Evolutionary conservation across 2,797 vertebrate genomes (phyloP), one percentile per base, ranked within the genome.

Genomic region (Fundulus diaphanus): DNA sequence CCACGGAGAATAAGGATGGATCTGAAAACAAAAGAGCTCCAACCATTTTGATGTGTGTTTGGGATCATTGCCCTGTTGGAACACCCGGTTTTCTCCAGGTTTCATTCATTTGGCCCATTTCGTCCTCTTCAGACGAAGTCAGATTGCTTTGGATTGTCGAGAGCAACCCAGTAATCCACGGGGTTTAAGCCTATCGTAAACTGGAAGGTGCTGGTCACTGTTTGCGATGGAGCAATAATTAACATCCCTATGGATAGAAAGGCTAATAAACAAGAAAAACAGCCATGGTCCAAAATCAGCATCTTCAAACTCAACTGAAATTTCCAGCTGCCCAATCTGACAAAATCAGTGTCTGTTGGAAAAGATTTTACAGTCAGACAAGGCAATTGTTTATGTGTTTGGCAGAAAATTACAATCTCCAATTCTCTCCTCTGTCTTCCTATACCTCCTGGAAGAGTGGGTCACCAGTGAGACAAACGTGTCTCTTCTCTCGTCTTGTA

Each of bases 391-490:
- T 42, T 42, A 42, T 1, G 42, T 42, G 4, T 42, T 42, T 42
- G 42, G 42, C 11, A 1, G 42, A 42, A 46, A 46, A 11, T 46
- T 79, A 85, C 80, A 6, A 6, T 73, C 46, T 83, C 29, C 48
- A 79, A 79, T 72, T 59, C 67, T 13, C 49, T 82, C 68, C 72
- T 35, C 49, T 46, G 66, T 33, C 73, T 68, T 76, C 24, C 56
- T 31, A 67, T 46, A 9, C 7, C 15, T 68, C 16, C 9, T 0
- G 9, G 83, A 77, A 83, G 79, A 76, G 72, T 63, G 18, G 22
- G 73, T 84, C 81, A 59, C 76, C 48, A 67, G 85, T 81, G 87
- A 92, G 59, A 89, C 80, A 68, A 82, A 86, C 85, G 68, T 72
- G 31, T 75, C 69, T 75, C 69, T 57, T 54, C 48, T 70, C 78